These are phyloP conservation scores for Deladenus siricidicola DNA, from an alignment of 2,888 invertebrate species.

Conservation along the genomic window DNA sequence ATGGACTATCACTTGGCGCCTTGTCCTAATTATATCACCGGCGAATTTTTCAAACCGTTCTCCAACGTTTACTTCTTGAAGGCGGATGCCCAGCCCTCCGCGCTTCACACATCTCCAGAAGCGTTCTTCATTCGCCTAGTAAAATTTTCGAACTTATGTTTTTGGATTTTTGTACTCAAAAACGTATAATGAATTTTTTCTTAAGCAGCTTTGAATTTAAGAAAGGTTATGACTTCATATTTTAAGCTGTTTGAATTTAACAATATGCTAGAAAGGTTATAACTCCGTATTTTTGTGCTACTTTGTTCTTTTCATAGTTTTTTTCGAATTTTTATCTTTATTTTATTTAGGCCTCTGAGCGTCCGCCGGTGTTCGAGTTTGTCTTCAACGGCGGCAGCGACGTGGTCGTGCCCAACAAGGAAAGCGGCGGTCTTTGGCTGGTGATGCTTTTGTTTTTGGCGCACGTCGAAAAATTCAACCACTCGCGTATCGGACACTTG, in stretches of 20 bases:
- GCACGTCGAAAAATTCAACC: constrained; percentile 6
- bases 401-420: constrained; percentile 13
- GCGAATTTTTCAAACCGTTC: constrained; percentile 21
- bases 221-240: too few species aligned
- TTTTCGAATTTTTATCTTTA: not conserved
- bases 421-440: constrained; percentile 8
- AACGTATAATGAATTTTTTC: too few species aligned
- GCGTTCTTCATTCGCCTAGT: constrained; percentile 18
- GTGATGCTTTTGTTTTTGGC: constrained; percentile 17
- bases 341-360: constrained; percentile 1
- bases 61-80: constrained; percentile 20
- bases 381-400: constrained; percentile 14
- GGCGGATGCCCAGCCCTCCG: not conserved
- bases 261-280: too few species aligned
- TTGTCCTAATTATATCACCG: constrained; percentile 1
- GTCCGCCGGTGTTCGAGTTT: constrained; percentile 19
- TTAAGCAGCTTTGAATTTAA: too few species aligned
- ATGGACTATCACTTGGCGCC: constrained; percentile 68
- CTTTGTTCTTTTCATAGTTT: too few species aligned
- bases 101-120: constrained; percentile 5
- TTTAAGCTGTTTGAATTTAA: too few species aligned
- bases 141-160: too few species aligned
- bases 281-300: too few species aligned
- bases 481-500: constrained; percentile 12
- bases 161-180: too few species aligned